Base-by-base conservation (phyloP, 2,888 invertebrate species). In the Diaprepes abbreviatus region DNA sequence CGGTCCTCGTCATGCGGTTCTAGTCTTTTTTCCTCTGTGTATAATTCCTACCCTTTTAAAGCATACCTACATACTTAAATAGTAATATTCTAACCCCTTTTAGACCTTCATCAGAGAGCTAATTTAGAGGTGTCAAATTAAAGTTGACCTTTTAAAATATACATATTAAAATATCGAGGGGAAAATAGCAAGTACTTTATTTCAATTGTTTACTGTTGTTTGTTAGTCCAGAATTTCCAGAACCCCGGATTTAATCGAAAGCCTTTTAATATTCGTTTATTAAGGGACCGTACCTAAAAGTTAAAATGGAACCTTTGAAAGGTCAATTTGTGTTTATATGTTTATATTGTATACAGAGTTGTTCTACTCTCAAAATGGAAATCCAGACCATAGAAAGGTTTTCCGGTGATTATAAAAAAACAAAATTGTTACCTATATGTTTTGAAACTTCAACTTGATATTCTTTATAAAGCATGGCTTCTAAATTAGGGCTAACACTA, bases 201-300 rank as follows among this genome's bases (percentile, higher is more conserved):
- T 24, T 10, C 3, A 24, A 10, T 21, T 19, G 12, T 12, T 24
- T 24, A n/a, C n/a, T n/a, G n/a, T 10, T 24, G 5, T 24, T 24
- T 45, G 3, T 9, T 24, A 45, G 3, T 9, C 16, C 40, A 10
- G 2, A 17, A 1, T 12, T 45, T 9, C 24, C 24, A 12, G 24
- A 24, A 3, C 24, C 5, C 7, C 4, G 17, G 3, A 45, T 45
- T 45, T 4, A 12, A 17, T 12, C 3, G n/a, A 38, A n/a, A 4
- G 2, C 3, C 7, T 14, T 38, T 38, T 38, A 7, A 4, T 12
- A 5, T 16, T 10, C 9, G 10, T 3, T 33, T 3, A 52, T 28
- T 12, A 57, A 3, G 35, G 33, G 2, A 4, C 12, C 4, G 10
- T 10, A 6, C 3, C 2, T 9, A 24, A 10, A 10, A 81, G 3